Evolutionary conservation across 2,888 invertebrate genomes (phyloP).

Genomic region (Rotaria magnacalcarata): DNA sequence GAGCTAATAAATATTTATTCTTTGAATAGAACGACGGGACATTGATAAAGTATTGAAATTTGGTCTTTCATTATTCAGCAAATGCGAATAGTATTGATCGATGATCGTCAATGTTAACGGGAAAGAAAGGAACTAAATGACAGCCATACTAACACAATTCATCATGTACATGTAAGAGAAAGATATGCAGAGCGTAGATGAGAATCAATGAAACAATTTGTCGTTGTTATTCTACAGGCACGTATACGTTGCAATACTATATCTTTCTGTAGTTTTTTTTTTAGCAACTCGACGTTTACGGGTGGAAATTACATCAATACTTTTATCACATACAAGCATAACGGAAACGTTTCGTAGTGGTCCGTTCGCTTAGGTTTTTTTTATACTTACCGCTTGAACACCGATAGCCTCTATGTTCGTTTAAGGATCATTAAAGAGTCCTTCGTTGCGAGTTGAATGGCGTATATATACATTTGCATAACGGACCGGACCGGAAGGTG

Average conservation of each 20-base stretch:
- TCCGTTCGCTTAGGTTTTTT: background rate
- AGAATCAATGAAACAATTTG: background rate
- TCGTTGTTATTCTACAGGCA: background rate
- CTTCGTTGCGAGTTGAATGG: background rate
- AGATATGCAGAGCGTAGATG: background rate
- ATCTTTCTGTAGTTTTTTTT: background rate
- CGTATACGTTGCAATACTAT: background rate
- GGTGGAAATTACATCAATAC: background rate
- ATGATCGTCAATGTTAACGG: background rate
- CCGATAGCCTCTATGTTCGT: background rate
- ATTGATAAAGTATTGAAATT: background rate
- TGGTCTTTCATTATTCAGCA: background rate
- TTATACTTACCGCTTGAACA: background rate
- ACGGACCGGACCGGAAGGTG: conserved; percentile 26
- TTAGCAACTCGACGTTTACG: background rate
- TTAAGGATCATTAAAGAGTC: conserved; percentile 8
- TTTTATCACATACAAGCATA: background rate
- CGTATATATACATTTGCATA: background rate
- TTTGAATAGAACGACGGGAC: background rate
- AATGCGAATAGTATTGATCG: background rate
- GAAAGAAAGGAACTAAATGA: background rate
- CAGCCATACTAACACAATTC: background rate
- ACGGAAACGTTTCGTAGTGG: background rate
- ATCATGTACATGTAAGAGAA: background rate
- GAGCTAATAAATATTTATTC: conserved; percentile 1